Evolutionary conservation across 2,888 invertebrate species (phyloP).

Genomic region (Melanophora roralis): DNA sequence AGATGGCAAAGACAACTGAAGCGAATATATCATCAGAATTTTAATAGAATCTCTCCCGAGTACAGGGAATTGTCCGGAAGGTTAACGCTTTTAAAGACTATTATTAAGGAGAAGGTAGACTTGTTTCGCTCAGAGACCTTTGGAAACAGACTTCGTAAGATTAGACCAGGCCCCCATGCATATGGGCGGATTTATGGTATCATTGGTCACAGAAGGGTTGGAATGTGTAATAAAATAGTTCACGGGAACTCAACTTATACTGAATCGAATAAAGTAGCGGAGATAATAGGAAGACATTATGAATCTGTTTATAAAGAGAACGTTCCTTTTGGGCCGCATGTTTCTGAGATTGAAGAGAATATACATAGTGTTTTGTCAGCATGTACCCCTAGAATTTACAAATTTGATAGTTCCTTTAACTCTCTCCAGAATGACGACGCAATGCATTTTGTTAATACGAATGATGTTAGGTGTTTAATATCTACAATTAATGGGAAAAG

Average conservation of each 20-base stretch:
- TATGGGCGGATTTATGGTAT: neutral
- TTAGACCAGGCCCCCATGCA: conserved; percentile 6
- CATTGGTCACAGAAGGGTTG: neutral
- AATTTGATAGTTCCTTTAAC: neutral
- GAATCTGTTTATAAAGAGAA: neutral
- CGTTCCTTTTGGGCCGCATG: neutral
- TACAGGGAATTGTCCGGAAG: neutral
- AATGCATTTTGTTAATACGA: neutral
- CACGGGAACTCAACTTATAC: neutral
- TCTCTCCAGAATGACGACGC: neutral
- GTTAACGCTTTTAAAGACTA: neutral
- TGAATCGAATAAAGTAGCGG: neutral
- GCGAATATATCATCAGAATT: neutral
- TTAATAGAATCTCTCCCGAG: neutral
- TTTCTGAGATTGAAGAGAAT: neutral
- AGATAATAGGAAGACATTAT: neutral
- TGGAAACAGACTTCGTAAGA: neutral
- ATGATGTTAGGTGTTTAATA: neutral
- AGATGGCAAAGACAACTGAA: no score
- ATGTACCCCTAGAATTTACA: neutral
- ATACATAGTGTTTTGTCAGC: neutral
- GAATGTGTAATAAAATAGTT: neutral
- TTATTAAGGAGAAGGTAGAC: neutral
- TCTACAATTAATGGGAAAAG: conserved; percentile 8
- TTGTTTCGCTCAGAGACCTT: neutral